These are phyloP conservation scores for Oreortyx pictus DNA, from an alignment of 2,797 vertebrate species.

Conservation along the genomic window DNA sequence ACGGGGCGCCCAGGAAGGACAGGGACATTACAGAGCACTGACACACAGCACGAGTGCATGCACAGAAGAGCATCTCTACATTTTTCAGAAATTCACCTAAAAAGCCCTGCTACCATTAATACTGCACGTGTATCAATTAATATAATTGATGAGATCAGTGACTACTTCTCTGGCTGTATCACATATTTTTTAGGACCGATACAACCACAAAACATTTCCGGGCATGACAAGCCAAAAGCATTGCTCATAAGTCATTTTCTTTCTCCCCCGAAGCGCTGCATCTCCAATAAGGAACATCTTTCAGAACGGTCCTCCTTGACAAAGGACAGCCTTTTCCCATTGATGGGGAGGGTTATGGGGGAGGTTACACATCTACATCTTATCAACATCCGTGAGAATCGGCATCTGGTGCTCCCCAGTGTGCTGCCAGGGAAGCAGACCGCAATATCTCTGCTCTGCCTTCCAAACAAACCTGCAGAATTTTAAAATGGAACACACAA, in stretches of 20 bases:
- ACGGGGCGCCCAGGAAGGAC: background rate
- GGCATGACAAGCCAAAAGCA: conserved; percentile 41
- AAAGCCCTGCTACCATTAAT: background rate
- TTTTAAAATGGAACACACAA: conserved; percentile 32
- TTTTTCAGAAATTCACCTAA: background rate
- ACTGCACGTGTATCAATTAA: background rate
- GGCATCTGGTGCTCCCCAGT: conserved; percentile 4
- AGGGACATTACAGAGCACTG: background rate
- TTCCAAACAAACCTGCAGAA: conserved; percentile 1
- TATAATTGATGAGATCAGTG: conserved; percentile 2
- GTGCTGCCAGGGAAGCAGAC: background rate
- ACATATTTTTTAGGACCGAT: conserved; percentile 20
- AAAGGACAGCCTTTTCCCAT: conserved; percentile 59
- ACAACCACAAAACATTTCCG: conserved; percentile 55
- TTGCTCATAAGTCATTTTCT: conserved; percentile 46
- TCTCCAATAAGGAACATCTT: conserved; percentile 65
- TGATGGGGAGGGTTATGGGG: background rate
- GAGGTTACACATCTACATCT: conserved; percentile 39
- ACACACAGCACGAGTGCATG: background rate
- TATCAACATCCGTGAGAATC: conserved; percentile 26
- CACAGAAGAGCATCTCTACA: background rate
- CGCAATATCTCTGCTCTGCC: background rate
- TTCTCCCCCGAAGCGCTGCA: conserved; percentile 56
- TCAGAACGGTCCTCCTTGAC: conserved; percentile 66
- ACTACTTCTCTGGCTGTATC: conserved; percentile 5